phyloP scores from a whole-genome alignment of 2,888 invertebrate genomes.

The Tridacna gigas region DNA sequence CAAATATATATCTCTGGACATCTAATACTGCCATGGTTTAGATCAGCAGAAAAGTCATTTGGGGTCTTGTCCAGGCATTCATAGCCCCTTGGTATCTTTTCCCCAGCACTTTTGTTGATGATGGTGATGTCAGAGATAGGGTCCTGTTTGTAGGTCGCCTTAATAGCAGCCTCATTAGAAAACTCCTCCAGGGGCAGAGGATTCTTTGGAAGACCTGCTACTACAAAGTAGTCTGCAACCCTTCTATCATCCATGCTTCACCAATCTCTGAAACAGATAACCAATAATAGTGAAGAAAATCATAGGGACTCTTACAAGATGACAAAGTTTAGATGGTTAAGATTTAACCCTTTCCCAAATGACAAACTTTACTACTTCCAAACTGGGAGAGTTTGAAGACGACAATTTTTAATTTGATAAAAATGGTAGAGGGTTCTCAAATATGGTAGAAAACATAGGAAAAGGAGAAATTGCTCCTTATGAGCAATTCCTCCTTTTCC shows the following conservation, averaged over 20 bases:
- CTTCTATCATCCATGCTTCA: slow-evolving; percentile 82
- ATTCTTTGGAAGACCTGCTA: slow-evolving; percentile 95
- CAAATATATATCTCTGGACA: slow-evolving; percentile 97
- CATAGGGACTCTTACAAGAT: neutral
- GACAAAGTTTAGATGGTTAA: neutral
- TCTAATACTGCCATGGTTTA: slow-evolving; percentile 98
- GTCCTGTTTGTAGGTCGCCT: slow-evolving; percentile 89
- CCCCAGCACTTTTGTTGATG: slow-evolving; percentile 95
- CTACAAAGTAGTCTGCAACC: slow-evolving; percentile 99
- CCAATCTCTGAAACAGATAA: neutral
- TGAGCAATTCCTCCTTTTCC: too few species aligned
- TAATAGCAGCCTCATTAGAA: slow-evolving; percentile 91
- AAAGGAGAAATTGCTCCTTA: too few species aligned
- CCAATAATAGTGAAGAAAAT: neutral
- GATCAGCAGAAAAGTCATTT: slow-evolving; percentile 93
- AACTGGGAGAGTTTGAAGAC: too few species aligned
- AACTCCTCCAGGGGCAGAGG: slow-evolving; percentile 91
- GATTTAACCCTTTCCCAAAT: neutral
- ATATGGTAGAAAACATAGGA: too few species aligned
- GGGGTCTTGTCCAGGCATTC: slow-evolving; percentile 85
- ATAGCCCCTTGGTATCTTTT: slow-evolving; percentile 86
- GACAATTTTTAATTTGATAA: too few species aligned
- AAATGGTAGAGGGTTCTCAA: too few species aligned
- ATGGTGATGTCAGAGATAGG: slow-evolving; percentile 98
- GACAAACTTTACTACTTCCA: neutral